Evolutionary conservation across 2,888 invertebrate species (phyloP), one percentile per base, ranked within the genome.

Genomic region (Cynaeus angustus): DNA sequence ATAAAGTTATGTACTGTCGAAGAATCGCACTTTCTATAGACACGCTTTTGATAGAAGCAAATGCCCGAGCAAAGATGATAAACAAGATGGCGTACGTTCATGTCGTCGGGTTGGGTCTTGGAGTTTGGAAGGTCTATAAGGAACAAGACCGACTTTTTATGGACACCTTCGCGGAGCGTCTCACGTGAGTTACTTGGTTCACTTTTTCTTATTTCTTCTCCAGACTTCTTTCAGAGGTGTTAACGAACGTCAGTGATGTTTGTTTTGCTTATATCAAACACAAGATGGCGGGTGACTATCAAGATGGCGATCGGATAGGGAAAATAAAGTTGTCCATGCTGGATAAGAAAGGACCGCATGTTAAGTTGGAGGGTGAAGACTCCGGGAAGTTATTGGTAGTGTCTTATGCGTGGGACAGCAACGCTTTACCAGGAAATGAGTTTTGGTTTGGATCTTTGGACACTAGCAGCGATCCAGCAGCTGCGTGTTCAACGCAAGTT

Each of bases 381-480:
- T 83, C 79, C 13, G 77, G 72, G 13, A 77, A 77, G 67, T 67
- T 78, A n/a, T 46, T 77, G 21, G 72, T 78, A 0, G 76, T 77
- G 12, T 75, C 77, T 14, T 78, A 77, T 48, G 90, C 92, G 0
- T 91, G 91, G 90, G 92, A 92, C 79, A 89, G 91, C 3, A 92
- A 92, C 77, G 88, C 92, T 0, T 86, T 91, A 68, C 92, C 92
- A 0, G 92, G 92, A 61, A 92, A 92, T 75, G 92, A 92, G 78
- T 92, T 91, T 80, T 92, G 92, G 92, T 73, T 83, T 1, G 88
- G 88, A 3, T 87, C 84, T 56, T 78, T 90, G 1, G 79, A 83
- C 0, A 80, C 85, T 0, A 89, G 90, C 0, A 89, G 90, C 0
- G 90, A 90, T 77, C 88, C 90, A 0, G 90, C 90, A 0, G 89